Conservation (phyloP, 2,888 invertebrate genomes). For the Hydriomena furcata region DNA sequence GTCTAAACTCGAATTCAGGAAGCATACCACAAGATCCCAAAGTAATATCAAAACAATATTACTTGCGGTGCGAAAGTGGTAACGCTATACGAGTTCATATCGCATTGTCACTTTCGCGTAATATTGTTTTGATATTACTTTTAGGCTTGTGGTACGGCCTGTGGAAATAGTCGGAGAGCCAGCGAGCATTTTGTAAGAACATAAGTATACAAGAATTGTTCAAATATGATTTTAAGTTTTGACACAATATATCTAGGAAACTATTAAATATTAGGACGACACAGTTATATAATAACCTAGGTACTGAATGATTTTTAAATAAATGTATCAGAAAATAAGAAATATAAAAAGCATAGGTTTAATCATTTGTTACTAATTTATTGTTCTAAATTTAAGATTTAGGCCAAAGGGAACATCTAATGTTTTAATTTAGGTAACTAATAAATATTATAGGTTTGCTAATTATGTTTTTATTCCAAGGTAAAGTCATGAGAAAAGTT, state of each 20-base stretch:
- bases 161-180: constrained; percentile 4
- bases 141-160: too few species aligned
- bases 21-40: too few species aligned
- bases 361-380: background rate
- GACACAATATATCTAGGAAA: constrained; percentile 9
- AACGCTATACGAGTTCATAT: too few species aligned
- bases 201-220: background rate
- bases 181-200: background rate
- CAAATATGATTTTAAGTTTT: constrained; percentile 2
- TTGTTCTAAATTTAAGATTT: background rate
- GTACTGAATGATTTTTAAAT: background rate
- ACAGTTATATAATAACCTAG: constrained; percentile 3
- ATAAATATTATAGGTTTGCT: too few species aligned
- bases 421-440: too few species aligned
- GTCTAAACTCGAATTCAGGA: constrained; percentile 1
- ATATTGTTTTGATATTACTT: too few species aligned
- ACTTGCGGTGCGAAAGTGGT: too few species aligned
- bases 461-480: too few species aligned
- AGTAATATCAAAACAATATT: too few species aligned
- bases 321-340: background rate
- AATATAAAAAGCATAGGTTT: background rate
- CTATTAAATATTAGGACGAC: background rate
- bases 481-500: too few species aligned
- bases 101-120: too few species aligned
- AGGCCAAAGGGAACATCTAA: constrained; percentile 6